A percentile compares a stretch with the other conserved stretches of the same genome.
phyloP scores from a whole-genome alignment of 2,113 vertebrate species.

The Chloropsis cyanopogon region DNA sequence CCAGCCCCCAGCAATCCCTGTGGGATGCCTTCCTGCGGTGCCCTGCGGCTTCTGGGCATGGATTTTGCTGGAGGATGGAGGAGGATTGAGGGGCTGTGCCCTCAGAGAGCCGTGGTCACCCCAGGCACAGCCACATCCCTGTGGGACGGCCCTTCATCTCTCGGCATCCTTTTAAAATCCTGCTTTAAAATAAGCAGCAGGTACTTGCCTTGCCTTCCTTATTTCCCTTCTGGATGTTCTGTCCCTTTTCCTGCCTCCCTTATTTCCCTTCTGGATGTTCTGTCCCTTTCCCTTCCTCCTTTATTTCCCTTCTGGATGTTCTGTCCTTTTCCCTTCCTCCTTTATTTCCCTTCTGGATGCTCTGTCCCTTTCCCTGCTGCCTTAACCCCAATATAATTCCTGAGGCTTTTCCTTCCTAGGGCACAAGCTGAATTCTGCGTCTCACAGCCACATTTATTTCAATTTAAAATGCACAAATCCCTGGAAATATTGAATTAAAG shows the following conservation, averaged over 20 bases:
- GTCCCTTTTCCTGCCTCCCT: neutral
- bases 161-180: neutral
- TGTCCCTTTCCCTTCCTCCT: neutral
- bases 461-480: neutral
- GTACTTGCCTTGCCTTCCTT: neutral
- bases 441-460: neutral
- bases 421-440: neutral
- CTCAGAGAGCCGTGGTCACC: neutral
- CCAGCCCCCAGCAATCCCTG: neutral
- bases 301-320: neutral
- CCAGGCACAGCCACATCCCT: neutral
- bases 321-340: rapidly evolving
- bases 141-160: neutral
- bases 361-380: neutral
- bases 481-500: neutral
- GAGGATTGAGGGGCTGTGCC: neutral
- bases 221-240: neutral
- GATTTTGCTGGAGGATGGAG: neutral
- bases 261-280: neutral
- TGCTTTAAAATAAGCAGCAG: neutral
- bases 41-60: neutral
- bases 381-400: neutral
- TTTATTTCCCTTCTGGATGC: no score
- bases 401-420: neutral
- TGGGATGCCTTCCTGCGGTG: neutral